These are phyloP conservation scores for Littorina saxatilis DNA, from an alignment of 1,140 invertebrate genomes.

Conservation along the genomic window DNA sequence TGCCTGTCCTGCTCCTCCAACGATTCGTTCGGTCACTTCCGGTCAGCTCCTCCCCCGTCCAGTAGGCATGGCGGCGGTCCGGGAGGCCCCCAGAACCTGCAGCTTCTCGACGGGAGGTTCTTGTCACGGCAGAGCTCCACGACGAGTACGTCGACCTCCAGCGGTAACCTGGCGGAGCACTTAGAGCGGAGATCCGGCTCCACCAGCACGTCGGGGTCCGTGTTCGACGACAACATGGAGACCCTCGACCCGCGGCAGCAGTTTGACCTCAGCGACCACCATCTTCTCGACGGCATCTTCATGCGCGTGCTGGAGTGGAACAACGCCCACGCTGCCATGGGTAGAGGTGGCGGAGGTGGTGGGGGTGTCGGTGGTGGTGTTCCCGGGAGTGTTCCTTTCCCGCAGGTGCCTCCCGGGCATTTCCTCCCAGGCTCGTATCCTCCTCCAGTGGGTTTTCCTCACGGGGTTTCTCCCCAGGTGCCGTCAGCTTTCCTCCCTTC, in stretches of 20 bases:
- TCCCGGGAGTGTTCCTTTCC: neutral
- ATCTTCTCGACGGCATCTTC: slow-evolving; percentile 45
- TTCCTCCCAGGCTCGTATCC: neutral
- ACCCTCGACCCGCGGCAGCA: slow-evolving; percentile 37
- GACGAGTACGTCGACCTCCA: slow-evolving; percentile 46
- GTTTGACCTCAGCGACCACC: slow-evolving; percentile 40
- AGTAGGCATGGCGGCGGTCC: slow-evolving; percentile 26
- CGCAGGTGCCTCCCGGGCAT: neutral
- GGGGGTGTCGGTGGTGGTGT: neutral
- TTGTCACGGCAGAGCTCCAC: slow-evolving; percentile 47
- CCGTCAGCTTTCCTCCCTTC: neutral
- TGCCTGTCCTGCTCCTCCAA: slow-evolving; percentile 47
- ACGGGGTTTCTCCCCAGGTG: too few species aligned
- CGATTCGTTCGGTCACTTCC: slow-evolving; percentile 34
- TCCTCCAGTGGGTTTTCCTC: too few species aligned
- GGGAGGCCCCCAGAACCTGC: neutral
- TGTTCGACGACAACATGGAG: slow-evolving; percentile 36
- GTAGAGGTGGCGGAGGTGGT: neutral
- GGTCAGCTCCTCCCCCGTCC: neutral
- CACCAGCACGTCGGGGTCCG: slow-evolving; percentile 21
- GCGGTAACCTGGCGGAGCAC: slow-evolving; percentile 30
- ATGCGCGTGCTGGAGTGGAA: slow-evolving; percentile 45
- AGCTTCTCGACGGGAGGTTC: neutral
- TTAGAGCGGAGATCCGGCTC: neutral
- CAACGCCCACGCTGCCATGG: slow-evolving; percentile 20